Conservation (phyloP, 2,888 invertebrate genomes). For the Hemithea aestivaria region DNA sequence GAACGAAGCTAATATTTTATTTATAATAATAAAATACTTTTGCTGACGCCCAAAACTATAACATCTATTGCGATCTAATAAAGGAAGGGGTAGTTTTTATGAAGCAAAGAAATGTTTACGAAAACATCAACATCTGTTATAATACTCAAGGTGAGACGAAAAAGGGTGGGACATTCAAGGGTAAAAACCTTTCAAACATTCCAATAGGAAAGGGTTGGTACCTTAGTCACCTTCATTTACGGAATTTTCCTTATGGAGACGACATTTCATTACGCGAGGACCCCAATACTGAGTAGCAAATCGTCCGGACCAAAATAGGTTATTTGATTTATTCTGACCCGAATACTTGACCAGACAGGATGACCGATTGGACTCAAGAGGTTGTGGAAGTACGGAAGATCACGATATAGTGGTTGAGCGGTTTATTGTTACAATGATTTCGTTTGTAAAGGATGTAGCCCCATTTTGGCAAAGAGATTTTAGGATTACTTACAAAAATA, state of each 20-base stretch:
- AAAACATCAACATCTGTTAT: no score
- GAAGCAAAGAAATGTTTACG: no score
- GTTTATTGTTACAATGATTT: not conserved
- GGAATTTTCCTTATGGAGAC: conserved; percentile 6
- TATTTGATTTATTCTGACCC: conserved; percentile 41
- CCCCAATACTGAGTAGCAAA: conserved; percentile 27
- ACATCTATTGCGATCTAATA: no score
- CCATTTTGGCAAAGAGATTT: not conserved
- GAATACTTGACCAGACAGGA: conserved; percentile 20
- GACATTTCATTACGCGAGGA: conserved; percentile 3
- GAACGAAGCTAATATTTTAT: no score
- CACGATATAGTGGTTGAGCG: conserved; percentile 10
- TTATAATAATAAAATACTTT: no score
- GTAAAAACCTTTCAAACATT: not conserved
- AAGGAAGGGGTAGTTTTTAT: no score
- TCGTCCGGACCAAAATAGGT: conserved; percentile 38
- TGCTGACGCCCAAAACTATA: no score
- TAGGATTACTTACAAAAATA: not conserved
- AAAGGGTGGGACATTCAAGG: not conserved
- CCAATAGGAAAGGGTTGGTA: conserved; percentile 6
- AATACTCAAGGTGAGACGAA: not conserved
- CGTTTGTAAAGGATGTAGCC: not conserved
- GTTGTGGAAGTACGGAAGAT: conserved; percentile 2
- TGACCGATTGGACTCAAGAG: conserved; percentile 13
- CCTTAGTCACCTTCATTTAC: not conserved